Evolutionary conservation across 1,140 invertebrate genomes (phyloP), one percentile per base, ranked within the genome.

Genomic region (Caenorhabditis tropicalis): DNA sequence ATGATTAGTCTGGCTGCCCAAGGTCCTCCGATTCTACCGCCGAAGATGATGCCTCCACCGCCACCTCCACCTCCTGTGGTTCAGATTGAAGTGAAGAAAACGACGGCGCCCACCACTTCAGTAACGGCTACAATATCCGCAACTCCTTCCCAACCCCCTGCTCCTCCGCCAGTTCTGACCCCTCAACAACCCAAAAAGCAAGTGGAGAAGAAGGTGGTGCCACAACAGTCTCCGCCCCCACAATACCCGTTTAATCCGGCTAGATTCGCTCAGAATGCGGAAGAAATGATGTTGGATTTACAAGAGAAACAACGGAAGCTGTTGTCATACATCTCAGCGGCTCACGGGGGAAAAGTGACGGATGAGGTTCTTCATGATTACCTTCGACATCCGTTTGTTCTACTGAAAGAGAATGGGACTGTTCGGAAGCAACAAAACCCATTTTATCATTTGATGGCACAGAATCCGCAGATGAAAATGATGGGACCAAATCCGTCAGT

Each of bases 351-450:
- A 24, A 43, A 15, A 9, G 65, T 74, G 2, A 74, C 65, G 9
- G 65, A 74, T 74, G 65, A 74, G 24, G 65, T 74, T 5, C 36
- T 74, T 5, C 65, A 74, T 74, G 65, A 74, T 12, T 74, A 74
- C n/a, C 36, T 74, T 5, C 65, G 65, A 12, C 65, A 74, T 74
- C 65, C 65, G 27, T 74, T 19, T 46, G 21, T 74, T 9, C 10
- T 74, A 12, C n/a, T 74, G 36, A 74, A 43, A 31, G 65, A 74
- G 29, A 74, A 74, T 27, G 65, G 65, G 12, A n/a, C 24, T 7
- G 27, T 19, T 16, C 16, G 65, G 9, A 39, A 74, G 24, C 65
- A 74, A 46, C 36, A 9, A 27, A 74, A 74, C 43, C 65, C 65
- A 74, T 74, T 74, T 46, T 74, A 21, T 24, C 65, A 74, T 46